Conservation (phyloP, 1,140 invertebrate species). For the Trichomalopsis sarcophagae region DNA sequence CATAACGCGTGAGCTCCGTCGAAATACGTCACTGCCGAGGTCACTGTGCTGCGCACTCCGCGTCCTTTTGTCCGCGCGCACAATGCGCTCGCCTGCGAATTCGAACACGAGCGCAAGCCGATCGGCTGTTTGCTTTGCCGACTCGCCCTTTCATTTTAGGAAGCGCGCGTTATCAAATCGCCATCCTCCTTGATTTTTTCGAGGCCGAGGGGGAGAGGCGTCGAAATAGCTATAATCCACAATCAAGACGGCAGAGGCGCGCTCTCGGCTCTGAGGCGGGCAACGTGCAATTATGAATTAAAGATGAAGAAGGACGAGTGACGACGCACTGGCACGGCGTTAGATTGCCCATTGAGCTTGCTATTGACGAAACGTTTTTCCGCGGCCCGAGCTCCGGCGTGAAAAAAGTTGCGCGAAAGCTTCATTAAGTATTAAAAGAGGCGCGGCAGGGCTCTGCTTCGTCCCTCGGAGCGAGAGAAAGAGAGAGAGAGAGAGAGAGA, state of each 20-base stretch:
- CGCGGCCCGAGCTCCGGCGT: neutral
- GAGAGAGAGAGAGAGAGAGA: too few species aligned
- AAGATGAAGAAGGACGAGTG: constrained; percentile 25
- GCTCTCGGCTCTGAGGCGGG: too few species aligned
- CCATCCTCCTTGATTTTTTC: neutral
- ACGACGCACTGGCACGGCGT: neutral
- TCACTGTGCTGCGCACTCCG: too few species aligned
- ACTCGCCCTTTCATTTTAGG: too few species aligned
- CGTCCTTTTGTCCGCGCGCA: too few species aligned
- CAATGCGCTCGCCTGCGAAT: too few species aligned
- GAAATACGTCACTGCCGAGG: neutral
- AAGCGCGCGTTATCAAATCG: neutral
- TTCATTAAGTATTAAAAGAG: constrained; percentile 33
- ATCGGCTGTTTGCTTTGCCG: too few species aligned
- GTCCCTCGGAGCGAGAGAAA: neutral
- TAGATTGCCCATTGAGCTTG: constrained; percentile 5
- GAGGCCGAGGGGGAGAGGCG: neutral
- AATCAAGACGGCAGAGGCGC: constrained; percentile 54
- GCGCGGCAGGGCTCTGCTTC: neutral
- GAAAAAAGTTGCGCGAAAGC: constrained; percentile 55
- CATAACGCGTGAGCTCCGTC: constrained; percentile 6
- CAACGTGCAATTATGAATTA: constrained; percentile 58
- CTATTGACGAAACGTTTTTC: constrained; percentile 2
- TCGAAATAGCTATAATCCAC: constrained; percentile 60
- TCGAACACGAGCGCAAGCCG: too few species aligned